Base-by-base conservation (phyloP, 2,113 vertebrate genomes). In the Zosterops hypoxanthus region DNA sequence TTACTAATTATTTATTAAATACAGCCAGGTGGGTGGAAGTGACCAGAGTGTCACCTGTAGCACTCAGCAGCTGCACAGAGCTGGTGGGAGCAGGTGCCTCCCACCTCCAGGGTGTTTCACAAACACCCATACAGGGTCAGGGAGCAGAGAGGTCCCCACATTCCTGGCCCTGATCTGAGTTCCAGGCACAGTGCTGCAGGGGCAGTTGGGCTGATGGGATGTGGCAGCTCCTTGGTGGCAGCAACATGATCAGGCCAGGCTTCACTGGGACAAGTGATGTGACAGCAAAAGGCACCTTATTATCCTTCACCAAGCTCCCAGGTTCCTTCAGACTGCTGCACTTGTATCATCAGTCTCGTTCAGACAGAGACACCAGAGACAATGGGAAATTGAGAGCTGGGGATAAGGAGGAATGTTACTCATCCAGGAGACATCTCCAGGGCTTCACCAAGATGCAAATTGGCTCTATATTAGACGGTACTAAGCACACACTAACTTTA, bases 121-220 rank as follows among this genome's bases (percentile, higher is more conserved):
- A 11, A 53, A 28, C 69, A 60, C 9, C 8, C 21, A 34, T 0
- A 8, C 0, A 2, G 33, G 16, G 15, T 3, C 0, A 0, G 56
- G 47, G 26, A 69, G 22, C 63, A 91, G 56, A 44, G 33, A 42
- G 8, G 11, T 39, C 34, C 47, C 65, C 53, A 10, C 5, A 0
- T 11, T 44, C 21, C 24, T 23, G 64, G 76, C 55, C 16, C 46
- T 11, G 6, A 16, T 20, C 20, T 5, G 6, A 16, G 47, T 14
- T 68, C 31, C 56, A 85, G 57, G 47, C 47, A 46, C 8, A 9
- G 52, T 0, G 0, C 42, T 77, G 39, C 42, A 31, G 36, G 60
- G 36, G 33, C 56, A 50, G 63, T 0, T 20, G 33, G 66, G 77
- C 22, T 39, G 46, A 47, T 9, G 9, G 2, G 18, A 82, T 11